phyloP scores from a whole-genome alignment of 1,140 invertebrate genomes.

The Pollicipes pollicipes region DNA sequence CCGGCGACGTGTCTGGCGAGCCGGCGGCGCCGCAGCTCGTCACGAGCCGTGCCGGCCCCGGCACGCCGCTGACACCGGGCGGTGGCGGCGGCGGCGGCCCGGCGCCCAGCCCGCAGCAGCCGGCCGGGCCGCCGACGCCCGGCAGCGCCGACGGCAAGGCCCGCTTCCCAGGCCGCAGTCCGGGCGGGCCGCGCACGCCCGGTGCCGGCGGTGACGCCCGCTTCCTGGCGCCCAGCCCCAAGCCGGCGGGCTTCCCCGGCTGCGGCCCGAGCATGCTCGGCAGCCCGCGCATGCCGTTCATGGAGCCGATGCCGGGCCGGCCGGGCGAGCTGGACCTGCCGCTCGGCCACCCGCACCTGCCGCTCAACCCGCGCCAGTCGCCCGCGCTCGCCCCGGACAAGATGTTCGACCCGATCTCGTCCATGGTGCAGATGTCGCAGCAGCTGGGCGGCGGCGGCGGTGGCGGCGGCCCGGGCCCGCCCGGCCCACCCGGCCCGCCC shows the following conservation, averaged over 20 bases:
- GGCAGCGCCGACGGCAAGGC: background rate
- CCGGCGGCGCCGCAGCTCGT: constrained; percentile 24
- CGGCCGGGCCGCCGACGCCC: too few relatives aligned
- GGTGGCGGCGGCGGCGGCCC: constrained; percentile 17
- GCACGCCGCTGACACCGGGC: constrained; percentile 27
- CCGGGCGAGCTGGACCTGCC: background rate
- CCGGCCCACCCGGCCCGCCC: constrained; percentile 18
- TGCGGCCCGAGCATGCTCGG: background rate
- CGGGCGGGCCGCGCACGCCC: background rate
- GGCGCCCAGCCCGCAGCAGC: constrained; percentile 10
- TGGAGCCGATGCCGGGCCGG: background rate
- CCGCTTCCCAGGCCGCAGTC: background rate
- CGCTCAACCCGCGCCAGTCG: constrained; percentile 3
- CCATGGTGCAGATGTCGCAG: constrained; percentile 82
- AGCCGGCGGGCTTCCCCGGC: background rate
- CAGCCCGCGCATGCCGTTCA: background rate
- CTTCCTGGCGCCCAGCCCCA: background rate
- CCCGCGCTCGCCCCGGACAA: constrained; percentile 16
- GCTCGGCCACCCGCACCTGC: background rate
- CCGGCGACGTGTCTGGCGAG: background rate
- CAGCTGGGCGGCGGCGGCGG: constrained; percentile 42
- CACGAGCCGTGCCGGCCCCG: constrained; percentile 27
- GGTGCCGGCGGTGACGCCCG: background rate
- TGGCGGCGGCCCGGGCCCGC: constrained; percentile 12
- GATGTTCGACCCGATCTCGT: constrained; percentile 75